A percentile compares a stretch with the other conserved stretches of the same genome.
These are phyloP conservation scores for Zoanthus sansibaricus DNA, from an alignment of 92 coral and sea anemone species.

Conservation along the genomic window DNA sequence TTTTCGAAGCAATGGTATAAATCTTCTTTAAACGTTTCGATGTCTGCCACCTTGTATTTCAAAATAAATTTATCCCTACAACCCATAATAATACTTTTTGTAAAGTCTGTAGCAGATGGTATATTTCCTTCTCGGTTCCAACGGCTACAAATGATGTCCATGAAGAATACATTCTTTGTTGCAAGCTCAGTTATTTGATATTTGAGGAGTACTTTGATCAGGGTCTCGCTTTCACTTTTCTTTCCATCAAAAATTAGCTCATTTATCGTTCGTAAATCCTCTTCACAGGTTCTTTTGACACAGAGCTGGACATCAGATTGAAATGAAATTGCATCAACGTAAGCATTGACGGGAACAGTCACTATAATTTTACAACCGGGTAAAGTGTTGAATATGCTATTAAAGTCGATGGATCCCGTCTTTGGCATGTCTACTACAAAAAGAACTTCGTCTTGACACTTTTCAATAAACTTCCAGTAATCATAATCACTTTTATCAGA, in stretches of 20 bases:
- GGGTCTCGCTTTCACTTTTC: neutral
- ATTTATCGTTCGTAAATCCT: conserved; percentile 16
- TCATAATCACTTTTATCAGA: neutral
- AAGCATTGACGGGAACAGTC: conserved; percentile 18
- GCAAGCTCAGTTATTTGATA: neutral
- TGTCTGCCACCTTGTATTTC: neutral
- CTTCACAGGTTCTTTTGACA: neutral
- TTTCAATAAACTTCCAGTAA: neutral
- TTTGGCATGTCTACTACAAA: conserved; percentile 36
- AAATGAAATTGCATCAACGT: conserved; percentile 4
- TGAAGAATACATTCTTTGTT: conserved; percentile 1
- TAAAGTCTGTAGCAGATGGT: neutral
- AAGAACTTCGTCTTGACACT: conserved; percentile 8
- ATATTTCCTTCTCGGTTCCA: neutral
- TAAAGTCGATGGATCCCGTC: conserved; percentile 25
- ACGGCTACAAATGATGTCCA: conserved; percentile 6
- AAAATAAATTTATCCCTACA: conserved; percentile 3
- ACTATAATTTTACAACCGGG: conserved; percentile 12
- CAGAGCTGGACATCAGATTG: conserved; percentile 10
- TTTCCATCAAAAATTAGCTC: neutral
- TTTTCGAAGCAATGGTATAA: conserved; percentile 22
- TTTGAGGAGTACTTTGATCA: conserved; percentile 14
- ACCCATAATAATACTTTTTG: conserved; percentile 17
- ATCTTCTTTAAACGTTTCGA: conserved; percentile 14
- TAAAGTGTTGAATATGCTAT: neutral